Evolutionary conservation across 2,888 invertebrate genomes (phyloP).

Genomic region (Netelia melanura): DNA sequence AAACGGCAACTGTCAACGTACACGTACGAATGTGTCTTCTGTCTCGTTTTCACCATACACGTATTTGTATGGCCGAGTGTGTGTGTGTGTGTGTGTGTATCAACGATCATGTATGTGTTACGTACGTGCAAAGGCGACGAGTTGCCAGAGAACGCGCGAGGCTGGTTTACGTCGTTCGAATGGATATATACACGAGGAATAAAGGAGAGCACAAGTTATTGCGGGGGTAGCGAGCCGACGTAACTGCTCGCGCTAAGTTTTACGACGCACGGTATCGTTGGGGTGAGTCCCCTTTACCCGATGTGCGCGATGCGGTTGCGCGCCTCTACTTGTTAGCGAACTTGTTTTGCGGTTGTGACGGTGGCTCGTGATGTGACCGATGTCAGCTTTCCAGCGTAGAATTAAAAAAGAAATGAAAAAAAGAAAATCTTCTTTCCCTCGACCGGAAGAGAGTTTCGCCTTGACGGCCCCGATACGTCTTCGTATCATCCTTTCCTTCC

Average conservation of each 20-base stretch:
- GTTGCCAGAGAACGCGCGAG: slow-evolving; percentile 36
- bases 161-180: slow-evolving; percentile 74
- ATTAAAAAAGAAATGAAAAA: slow-evolving; percentile 27
- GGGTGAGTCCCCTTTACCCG: slow-evolving; percentile 60
- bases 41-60: not conserved
- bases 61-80: not conserved
- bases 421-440: slow-evolving; percentile 11
- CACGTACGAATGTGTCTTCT: not conserved
- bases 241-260: slow-evolving; percentile 75
- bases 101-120: slow-evolving; percentile 15
- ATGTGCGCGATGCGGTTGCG: slow-evolving; percentile 13
- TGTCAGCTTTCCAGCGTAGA: not conserved
- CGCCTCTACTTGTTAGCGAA: not conserved
- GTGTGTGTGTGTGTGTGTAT: not conserved
- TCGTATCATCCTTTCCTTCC: slow-evolving; percentile 37
- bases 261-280: slow-evolving; percentile 74
- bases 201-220: slow-evolving; percentile 78
- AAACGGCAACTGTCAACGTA: not conserved
- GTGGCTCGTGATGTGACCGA: not conserved
- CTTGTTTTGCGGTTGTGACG: slow-evolving; percentile 16
- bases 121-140: not conserved
- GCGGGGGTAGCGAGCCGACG: slow-evolving; percentile 70
- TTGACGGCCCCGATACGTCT: slow-evolving; percentile 65
- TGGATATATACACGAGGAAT: slow-evolving; percentile 72
- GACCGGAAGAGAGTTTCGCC: slow-evolving; percentile 62